Evolutionary conservation across 2,113 vertebrate species (phyloP).

Genomic region (Spilogale gracilis): DNA sequence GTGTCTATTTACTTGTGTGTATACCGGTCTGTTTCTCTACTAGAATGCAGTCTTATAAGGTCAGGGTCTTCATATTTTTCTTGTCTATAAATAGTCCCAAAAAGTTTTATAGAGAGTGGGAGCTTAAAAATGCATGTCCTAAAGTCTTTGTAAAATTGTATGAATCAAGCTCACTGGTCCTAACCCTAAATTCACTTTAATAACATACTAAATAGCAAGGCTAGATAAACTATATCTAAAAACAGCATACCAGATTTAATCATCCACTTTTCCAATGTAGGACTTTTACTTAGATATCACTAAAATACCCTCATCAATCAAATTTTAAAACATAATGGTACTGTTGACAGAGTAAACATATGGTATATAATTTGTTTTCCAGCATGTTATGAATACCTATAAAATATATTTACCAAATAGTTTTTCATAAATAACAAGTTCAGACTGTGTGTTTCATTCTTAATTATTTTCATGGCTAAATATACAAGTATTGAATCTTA

Average conservation of each 20-base stretch:
- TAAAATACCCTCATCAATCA: not conserved
- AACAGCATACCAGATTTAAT: not conserved
- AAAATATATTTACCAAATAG: not conserved
- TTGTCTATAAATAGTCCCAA: not conserved
- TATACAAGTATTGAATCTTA: not conserved
- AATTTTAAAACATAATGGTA: not conserved
- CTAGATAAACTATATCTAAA: not conserved
- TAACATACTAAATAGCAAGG: not conserved
- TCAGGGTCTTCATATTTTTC: not conserved
- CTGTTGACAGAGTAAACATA: not conserved
- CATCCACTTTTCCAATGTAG: not conserved
- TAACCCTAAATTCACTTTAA: not conserved
- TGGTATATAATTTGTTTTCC: not conserved
- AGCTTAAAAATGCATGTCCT: not conserved
- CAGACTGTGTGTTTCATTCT: not conserved
- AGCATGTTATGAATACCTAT: not conserved
- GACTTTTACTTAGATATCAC: not conserved
- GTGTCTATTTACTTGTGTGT: not conserved
- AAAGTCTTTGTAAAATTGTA: not conserved
- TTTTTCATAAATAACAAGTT: not conserved
- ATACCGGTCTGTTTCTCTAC: not conserved
- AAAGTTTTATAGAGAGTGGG: not conserved
- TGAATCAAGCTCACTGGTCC: not conserved
- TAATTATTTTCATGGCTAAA: not conserved
- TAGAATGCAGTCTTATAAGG: not conserved